Evolutionary conservation across 2,888 invertebrate species (phyloP), one percentile per base, ranked within the genome.

Genomic region (Agriotes lineatus): DNA sequence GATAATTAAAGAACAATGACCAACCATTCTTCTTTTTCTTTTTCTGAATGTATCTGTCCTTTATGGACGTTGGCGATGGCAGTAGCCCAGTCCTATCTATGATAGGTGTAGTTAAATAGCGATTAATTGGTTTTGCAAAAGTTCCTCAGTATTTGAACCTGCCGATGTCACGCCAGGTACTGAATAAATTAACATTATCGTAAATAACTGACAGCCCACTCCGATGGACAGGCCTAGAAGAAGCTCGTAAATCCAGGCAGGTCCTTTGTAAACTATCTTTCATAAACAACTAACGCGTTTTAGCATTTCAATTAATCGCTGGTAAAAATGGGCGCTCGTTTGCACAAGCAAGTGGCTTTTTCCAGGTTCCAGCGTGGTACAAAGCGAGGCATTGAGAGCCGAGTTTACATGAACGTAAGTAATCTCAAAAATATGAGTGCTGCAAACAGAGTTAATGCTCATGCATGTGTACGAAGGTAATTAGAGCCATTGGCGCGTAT

Each of bases 401-500:
- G 20, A 33, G 18, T 50, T 61, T 48, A 20, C 12, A 60, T 37
- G 48, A 60, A 65, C 39, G 10, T 52, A 60, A 60, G 33, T 64
- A 57, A 60, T 56, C 20, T 57, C 59, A 59, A 59, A 67, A 52
- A 56, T 45, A 57, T 63, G 58, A 54, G 39, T 19, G 63, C 48
- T 54, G 75, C 76, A 79, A 78, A 80, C 76, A 79, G 37, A 72
- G 76, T 78, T 77, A 78, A 80, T 77, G 79, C 76, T 78, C 79
- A 79, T 79, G 76, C 66, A 69, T 82, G 82, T 83, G 76, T 82
- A 77, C 77, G 63, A 72, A 81, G 80, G 77, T 79, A 83, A 84
- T 84, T 84, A 83, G 82, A 82, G 75, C 79, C 78, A 76, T 79
- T 79, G 79, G 80, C 80, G 83, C 78, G 84, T 84, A 84, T 82